Base-by-base conservation (phyloP, 2,888 invertebrate genomes). In the Xanthorhoe designata region DNA sequence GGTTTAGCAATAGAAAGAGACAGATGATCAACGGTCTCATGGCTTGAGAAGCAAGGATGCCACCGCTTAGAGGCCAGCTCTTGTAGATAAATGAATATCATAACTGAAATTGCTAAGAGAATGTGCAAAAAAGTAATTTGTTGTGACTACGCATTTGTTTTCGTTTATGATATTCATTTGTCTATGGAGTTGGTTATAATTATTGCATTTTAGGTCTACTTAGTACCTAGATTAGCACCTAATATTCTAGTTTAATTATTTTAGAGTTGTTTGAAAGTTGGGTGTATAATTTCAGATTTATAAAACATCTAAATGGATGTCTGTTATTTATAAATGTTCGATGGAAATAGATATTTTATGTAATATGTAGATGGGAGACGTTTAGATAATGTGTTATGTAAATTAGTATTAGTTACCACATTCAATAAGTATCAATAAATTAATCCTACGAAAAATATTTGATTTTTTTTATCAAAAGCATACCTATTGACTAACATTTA, bases 331-430 rank as follows among this genome's bases (percentile, higher is more conserved):
- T 42, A 65, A 62, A 57, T 51, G 35, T 68, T 68, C 56, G 55
- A 47, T 58, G 24, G 45, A 50, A 53, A 52, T 55, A 53, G 24
- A 52, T 66, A 64, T 59, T 56, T 38, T 60, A 65, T 64, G 59
- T 70, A 58, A 68, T 56, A 54, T 54, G 47, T 63, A 63, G 57
- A 54, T 45, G 32, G 55, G 49, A 63, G 52, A 52, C 57, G 52
- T 57, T 52, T 61, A 58, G 65, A 71, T n/a, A 66, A 75, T 79
- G 72, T 69, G 74, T 80, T 78, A 72, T 73, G 70, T 82, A 82
- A 82, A 78, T 82, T 88, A 87, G 83, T 76, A 55, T 80, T 87
- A 86, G 84, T 84, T 84, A 86, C 82, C 83, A 79, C 77, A 77
- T 80, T 81, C 75, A 77, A 71, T 77, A 74, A 74, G 85, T 81